These are phyloP conservation scores for Patiria pectinifera DNA, from an alignment of 53 echinoderm and acorn worm genomes.

Conservation along the genomic window DNA sequence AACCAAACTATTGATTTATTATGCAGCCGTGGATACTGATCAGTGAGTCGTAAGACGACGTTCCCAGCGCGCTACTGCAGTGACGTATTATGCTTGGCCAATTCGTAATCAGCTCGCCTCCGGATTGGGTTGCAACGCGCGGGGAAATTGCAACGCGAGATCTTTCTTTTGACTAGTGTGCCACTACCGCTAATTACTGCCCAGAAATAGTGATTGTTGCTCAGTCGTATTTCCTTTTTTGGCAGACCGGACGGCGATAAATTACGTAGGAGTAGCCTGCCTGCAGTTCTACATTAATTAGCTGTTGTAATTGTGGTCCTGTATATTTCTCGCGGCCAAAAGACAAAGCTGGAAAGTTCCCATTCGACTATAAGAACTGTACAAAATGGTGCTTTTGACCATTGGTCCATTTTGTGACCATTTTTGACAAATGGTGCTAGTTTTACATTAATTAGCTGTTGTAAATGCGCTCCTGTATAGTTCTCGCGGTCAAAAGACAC, in stretches of 20 bases:
- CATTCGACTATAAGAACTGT: no score
- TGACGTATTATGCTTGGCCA: neutral
- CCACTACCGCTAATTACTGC: neutral
- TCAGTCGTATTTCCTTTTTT: neutral
- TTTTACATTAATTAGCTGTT: no score
- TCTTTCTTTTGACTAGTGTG: neutral
- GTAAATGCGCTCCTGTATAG: no score
- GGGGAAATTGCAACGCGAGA: neutral
- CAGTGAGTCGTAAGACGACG: neutral
- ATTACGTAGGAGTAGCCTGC: neutral
- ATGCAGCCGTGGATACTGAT: neutral
- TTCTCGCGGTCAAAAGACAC: no score
- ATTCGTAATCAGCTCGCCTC: slow-evolving; percentile 22
- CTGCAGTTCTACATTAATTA: neutral
- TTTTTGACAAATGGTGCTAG: neutral
- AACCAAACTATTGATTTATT: neutral
- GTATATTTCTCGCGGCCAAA: no score
- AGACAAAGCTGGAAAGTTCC: no score
- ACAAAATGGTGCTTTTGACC: no score
- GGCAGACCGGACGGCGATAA: neutral
- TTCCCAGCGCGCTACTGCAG: neutral
- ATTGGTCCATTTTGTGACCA: no score
- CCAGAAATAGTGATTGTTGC: neutral
- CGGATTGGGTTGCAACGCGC: slow-evolving; percentile 5
- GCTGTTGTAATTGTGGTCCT: no score